A percentile compares a stretch with the other conserved stretches of the same genome.
These are phyloP conservation scores for Melitaea cinxia DNA, from an alignment of 1,140 invertebrate species.

Conservation along the genomic window DNA sequence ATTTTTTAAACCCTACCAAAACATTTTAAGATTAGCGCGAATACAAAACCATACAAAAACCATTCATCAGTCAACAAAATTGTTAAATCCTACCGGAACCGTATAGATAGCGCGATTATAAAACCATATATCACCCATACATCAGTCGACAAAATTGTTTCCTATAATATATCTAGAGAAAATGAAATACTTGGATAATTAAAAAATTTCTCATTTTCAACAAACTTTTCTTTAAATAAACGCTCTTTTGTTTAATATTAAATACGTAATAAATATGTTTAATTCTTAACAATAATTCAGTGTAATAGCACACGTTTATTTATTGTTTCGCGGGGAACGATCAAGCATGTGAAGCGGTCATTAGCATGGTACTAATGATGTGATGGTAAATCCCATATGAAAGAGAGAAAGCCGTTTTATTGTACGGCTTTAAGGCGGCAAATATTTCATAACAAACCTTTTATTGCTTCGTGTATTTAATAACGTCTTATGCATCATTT, in stretches of 20 bases:
- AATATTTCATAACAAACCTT: slow-evolving; percentile 12
- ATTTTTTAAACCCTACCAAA: too few species aligned
- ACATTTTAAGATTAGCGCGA: too few species aligned
- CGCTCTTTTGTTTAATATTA: too few species aligned
- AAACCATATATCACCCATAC: too few species aligned
- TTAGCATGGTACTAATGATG: slow-evolving; percentile 26
- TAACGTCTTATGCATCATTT: slow-evolving; percentile 1
- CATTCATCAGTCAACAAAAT: too few species aligned
- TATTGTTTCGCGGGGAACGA: slow-evolving; percentile 16
- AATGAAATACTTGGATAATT: too few species aligned
- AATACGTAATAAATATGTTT: background rate
- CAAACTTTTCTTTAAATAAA: background rate
- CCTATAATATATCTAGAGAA: too few species aligned
- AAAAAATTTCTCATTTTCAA: too few species aligned
- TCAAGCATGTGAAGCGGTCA: slow-evolving; percentile 21
- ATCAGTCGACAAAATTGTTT: too few species aligned
- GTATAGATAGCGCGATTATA: too few species aligned
- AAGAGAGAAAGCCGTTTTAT: slow-evolving; percentile 20
- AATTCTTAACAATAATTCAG: slow-evolving; percentile 2
- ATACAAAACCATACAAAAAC: too few species aligned
- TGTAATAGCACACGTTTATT: background rate
- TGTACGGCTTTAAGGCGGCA: slow-evolving; percentile 2
- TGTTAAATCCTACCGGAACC: too few species aligned
- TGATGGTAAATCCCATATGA: slow-evolving; percentile 9
- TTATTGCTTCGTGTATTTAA: slow-evolving; percentile 9